phyloP scores from a whole-genome alignment of 2,888 invertebrate genomes.

The Acleris laterana region DNA sequence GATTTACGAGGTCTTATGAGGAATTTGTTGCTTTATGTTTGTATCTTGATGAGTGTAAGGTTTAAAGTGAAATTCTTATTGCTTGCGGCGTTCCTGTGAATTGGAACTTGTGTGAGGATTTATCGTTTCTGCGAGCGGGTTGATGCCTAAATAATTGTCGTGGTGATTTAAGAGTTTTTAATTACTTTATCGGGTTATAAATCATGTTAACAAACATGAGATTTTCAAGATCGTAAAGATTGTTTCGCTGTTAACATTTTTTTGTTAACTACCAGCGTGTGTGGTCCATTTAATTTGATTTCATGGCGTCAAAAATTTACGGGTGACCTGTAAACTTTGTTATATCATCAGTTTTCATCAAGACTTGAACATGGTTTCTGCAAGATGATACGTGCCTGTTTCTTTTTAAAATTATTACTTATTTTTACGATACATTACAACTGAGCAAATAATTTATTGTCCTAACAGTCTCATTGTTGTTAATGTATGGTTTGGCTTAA shows the following conservation, averaged over 20 bases:
- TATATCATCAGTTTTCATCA: too few species aligned
- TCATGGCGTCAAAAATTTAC: too few species aligned
- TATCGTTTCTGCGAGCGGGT: constrained; percentile 13
- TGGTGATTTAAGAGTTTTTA: constrained; percentile 22
- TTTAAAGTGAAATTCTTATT: constrained; percentile 40
- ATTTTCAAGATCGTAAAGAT: constrained; percentile 20
- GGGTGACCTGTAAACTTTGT: too few species aligned
- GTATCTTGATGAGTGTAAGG: constrained; percentile 38
- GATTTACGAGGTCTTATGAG: constrained; percentile 62
- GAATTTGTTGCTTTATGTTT: constrained; percentile 43
- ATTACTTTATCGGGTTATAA: constrained; percentile 28
- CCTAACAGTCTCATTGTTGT: too few species aligned
- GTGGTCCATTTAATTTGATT: constrained; percentile 1
- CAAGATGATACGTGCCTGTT: too few species aligned
- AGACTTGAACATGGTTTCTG: too few species aligned
- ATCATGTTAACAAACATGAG: constrained; percentile 25
- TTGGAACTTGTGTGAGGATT: constrained; percentile 30
- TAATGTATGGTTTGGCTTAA: too few species aligned
- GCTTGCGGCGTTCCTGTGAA: constrained; percentile 28
- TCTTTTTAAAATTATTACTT: too few species aligned
- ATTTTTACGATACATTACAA: too few species aligned
- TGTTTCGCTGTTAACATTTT: constrained; percentile 6
- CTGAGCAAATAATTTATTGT: too few species aligned
- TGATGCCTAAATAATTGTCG: constrained; percentile 30
- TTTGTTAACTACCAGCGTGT: constrained; percentile 7